phyloP scores from a whole-genome alignment of 1,140 invertebrate genomes.

The Halyomorpha halys region DNA sequence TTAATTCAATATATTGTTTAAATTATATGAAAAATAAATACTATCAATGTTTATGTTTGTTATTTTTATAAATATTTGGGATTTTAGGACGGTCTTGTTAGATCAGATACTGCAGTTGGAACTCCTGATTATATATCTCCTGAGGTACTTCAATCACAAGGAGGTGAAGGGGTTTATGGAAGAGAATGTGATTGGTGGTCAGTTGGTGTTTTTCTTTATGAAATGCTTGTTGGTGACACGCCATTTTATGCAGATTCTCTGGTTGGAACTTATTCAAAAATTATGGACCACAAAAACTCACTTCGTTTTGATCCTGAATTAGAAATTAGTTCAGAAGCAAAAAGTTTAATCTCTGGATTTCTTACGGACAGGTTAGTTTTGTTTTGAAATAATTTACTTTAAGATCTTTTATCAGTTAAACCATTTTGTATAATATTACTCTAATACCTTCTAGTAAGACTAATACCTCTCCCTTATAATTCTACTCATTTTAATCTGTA shows the following conservation, averaged over 20 bases:
- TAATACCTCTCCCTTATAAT: too few species aligned
- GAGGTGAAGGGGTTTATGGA: slow-evolving; percentile 89
- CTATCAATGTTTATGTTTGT: too few species aligned
- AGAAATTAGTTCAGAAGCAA: slow-evolving; percentile 83
- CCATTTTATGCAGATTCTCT: slow-evolving; percentile 98
- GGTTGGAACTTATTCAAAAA: slow-evolving; percentile 96
- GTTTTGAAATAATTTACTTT: background rate
- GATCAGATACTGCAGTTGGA: slow-evolving; percentile 94
- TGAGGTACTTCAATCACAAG: slow-evolving; percentile 94
- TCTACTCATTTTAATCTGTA: too few species aligned
- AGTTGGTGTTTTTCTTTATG: slow-evolving; percentile 95
- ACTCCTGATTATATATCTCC: slow-evolving; percentile 99
- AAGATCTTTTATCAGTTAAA: background rate
- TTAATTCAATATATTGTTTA: too few species aligned
- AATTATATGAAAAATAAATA: too few species aligned
- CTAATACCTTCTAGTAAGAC: too few species aligned
- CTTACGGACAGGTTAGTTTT: slow-evolving; percentile 65
- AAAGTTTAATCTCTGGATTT: slow-evolving; percentile 86
- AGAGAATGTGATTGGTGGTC: slow-evolving; percentile 99
- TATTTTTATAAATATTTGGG: background rate
- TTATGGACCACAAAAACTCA: slow-evolving; percentile 97
- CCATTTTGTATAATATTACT: too few species aligned
- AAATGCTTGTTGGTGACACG: slow-evolving; percentile 98
- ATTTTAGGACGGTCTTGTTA: slow-evolving; percentile 75
- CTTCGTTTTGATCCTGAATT: slow-evolving; percentile 89